phyloP scores from a whole-genome alignment of 2,888 invertebrate genomes.

The Blera fallax region DNA sequence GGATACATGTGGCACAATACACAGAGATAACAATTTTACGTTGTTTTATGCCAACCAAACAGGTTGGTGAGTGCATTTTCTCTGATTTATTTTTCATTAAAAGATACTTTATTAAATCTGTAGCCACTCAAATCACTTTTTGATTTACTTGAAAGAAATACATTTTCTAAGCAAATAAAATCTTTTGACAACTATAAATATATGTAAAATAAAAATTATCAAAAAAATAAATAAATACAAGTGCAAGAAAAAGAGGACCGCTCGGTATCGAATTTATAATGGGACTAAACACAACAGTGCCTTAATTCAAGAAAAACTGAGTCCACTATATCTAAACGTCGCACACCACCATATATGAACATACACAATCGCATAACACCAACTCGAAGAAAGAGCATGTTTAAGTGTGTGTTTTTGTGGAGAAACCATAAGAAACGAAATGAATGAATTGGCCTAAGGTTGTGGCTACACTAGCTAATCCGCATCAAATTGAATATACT shows the following conservation, averaged over 20 bases:
- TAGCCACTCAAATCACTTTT: neutral
- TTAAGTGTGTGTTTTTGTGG: neutral
- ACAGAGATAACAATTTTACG: conserved; percentile 57
- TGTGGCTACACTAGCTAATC: conserved; percentile 48
- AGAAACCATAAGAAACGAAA: conserved; percentile 67
- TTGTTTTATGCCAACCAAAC: conserved; percentile 62
- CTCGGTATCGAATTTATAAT: conserved; percentile 80
- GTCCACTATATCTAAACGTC: conserved; percentile 44
- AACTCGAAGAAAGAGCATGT: conserved; percentile 17
- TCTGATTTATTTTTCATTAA: neutral
- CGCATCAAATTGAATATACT: conserved; percentile 47
- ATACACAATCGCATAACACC: conserved; percentile 19
- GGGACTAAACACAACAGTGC: conserved; percentile 78
- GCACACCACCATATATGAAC: conserved; percentile 27
- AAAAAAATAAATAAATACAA: conserved; percentile 23
- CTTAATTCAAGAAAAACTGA: conserved; percentile 73
- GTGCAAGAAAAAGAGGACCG: conserved; percentile 76
- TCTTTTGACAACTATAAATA: conserved; percentile 5
- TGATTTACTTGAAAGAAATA: neutral
- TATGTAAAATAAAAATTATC: neutral
- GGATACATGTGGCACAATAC: conserved; percentile 63
- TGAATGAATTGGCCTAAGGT: conserved; percentile 67
- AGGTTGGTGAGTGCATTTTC: conserved; percentile 66
- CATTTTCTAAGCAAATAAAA: neutral
- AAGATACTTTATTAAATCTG: neutral